Base-by-base conservation (phyloP, 2,113 vertebrate genomes). In the Taxidea taxus region DNA sequence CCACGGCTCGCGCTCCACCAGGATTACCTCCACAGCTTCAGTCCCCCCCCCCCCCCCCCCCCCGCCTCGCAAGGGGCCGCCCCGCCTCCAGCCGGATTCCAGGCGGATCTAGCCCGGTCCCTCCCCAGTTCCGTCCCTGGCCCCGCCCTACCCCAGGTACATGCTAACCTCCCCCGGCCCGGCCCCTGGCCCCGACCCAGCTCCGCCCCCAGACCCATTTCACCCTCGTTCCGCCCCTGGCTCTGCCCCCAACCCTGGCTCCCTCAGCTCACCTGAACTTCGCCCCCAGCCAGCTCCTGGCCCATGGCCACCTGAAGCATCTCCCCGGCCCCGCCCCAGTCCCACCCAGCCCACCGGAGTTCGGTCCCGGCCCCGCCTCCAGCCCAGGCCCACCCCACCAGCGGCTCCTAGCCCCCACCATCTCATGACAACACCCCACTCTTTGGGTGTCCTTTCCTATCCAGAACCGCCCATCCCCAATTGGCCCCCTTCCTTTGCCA, bases 331-430 rank as follows among this genome's bases (percentile, higher is more conserved):
- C 51, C 6, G 21, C 11, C 21, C 6, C 34, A 20, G 11, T 4
- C 51, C 25, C n/a, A 12, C n/a, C n/a, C 54, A 18, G 62, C 62
- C 29, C 29, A 15, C 29, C 29, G 7, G 29, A 64, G 62, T 31
- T 64, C 29, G 6, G 62, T 34, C 62, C 29, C 6, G 4, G 4
- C 44, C 29, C 23, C 18, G 12, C 70, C 54, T 31, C 4, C 7
- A 1, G 3, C 3, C 27, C 25, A 58, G 51, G 42, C 15, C 70
- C 54, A 11, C 4, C 21, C 29, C 29, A 60, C 6, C 9, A 16
- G 6, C 20, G 0, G 7, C 56, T 39, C 31, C 25, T 3, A 0
- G 4, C 34, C 7, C 39, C 25, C 23, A 23, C 34, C 6, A 16
- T 8, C 27, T 62, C 56, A 1, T 11, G 31, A 47, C 47, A 6